Percentiles rank a stretch among this genome's conserved stretches.
Conservation (phyloP, 1,140 invertebrate genomes). For the Drosophila varians region DNA sequence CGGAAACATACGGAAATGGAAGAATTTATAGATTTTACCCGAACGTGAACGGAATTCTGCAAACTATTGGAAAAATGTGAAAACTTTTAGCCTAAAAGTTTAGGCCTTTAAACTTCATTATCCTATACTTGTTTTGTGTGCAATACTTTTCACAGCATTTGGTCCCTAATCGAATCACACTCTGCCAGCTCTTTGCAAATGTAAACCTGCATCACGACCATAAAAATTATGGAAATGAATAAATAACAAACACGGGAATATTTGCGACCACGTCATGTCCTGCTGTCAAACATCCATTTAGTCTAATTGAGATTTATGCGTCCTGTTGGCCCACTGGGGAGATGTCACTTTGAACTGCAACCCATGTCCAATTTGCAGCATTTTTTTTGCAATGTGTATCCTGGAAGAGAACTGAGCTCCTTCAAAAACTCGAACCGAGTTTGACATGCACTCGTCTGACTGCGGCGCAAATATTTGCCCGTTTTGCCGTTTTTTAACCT, state of each 20-base stretch:
- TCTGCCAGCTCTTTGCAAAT: background rate
- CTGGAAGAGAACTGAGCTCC: background rate
- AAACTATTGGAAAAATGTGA: background rate
- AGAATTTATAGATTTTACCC: conserved; percentile 12
- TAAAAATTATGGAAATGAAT: conserved; percentile 6
- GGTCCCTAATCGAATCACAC: background rate
- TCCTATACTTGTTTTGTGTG: background rate
- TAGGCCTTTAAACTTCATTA: background rate
- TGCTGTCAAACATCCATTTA: conserved; percentile 41
- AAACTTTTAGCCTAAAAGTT: too few relatives aligned
- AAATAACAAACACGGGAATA: conserved; percentile 7
- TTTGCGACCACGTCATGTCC: conserved; percentile 54
- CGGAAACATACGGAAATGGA: conserved; percentile 3
- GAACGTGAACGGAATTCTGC: background rate
- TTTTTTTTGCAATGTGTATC: conserved; percentile 1
- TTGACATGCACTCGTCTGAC: conserved; percentile 63
- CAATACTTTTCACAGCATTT: background rate
- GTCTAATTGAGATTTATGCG: conserved; percentile 66
- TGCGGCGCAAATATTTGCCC: conserved; percentile 36
- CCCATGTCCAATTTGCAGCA: conserved; percentile 25
- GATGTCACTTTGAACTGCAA: conserved; percentile 17
- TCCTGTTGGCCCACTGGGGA: background rate
- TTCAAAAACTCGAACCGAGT: conserved; percentile 45
- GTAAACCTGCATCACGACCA: background rate
- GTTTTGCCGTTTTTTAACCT: conserved; percentile 26